These are phyloP conservation scores for Platycheirus rosarum DNA, from an alignment of 2,888 invertebrate genomes.

Conservation along the genomic window DNA sequence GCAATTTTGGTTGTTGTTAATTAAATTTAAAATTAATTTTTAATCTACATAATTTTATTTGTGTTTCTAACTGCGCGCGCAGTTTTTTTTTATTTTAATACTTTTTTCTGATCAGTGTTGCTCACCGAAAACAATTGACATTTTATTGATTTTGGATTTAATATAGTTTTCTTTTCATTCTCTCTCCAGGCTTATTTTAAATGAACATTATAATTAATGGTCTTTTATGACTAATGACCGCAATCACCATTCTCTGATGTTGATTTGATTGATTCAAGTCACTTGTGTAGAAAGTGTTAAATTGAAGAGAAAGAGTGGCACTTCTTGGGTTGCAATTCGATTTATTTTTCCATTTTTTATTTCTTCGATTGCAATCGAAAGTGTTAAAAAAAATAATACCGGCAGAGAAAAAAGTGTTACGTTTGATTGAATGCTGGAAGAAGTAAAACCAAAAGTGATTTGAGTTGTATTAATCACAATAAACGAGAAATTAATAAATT, in stretches of 20 bases:
- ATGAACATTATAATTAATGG: constrained; percentile 43
- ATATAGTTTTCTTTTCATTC: constrained; percentile 19
- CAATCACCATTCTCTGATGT: constrained; percentile 32
- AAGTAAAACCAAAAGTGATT: constrained; percentile 65
- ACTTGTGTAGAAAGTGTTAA: constrained; percentile 71
- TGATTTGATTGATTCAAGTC: constrained; percentile 65
- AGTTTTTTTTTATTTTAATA: constrained; percentile 13
- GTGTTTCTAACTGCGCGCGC: constrained; percentile 22
- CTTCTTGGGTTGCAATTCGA: constrained; percentile 63
- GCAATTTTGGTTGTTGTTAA: constrained; percentile 21
- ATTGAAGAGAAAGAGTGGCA: constrained; percentile 57
- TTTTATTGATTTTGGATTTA: constrained; percentile 28
- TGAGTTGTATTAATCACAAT: constrained; percentile 25
- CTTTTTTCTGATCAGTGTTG: constrained; percentile 5
- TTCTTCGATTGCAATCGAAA: constrained; percentile 66
- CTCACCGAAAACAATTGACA: constrained; percentile 25
- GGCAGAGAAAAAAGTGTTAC: constrained; percentile 63
- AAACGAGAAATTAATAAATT: constrained; percentile 27
- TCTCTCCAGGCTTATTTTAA: constrained; percentile 56
- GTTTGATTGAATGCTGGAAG: constrained; percentile 50
- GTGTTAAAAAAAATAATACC: constrained; percentile 42
- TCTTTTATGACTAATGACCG: constrained; percentile 64
- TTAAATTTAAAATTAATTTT: constrained; percentile 27
- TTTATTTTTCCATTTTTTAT: constrained; percentile 15
- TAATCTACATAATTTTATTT: constrained; percentile 33